Evolutionary conservation across 2,113 vertebrate genomes (phyloP).

Genomic region (Balaenoptera acutorostrata): DNA sequence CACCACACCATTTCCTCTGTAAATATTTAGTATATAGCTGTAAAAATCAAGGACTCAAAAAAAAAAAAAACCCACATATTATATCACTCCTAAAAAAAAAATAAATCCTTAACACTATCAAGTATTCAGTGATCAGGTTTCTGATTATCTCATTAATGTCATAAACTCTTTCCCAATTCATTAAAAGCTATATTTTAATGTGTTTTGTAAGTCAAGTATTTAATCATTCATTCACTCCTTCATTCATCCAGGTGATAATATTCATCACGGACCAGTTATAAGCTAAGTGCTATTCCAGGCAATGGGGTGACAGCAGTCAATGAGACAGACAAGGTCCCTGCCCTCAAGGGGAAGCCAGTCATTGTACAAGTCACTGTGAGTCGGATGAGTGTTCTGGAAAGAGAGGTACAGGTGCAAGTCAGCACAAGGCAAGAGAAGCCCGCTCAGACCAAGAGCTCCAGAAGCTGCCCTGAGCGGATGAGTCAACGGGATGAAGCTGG

Average conservation of each 20-base stretch:
- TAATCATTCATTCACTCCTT: background rate
- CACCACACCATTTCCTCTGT: background rate
- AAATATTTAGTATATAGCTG: background rate
- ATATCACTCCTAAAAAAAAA: background rate
- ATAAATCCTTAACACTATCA: background rate
- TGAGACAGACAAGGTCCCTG: background rate
- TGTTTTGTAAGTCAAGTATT: background rate
- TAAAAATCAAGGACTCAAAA: background rate
- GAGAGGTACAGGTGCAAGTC: background rate
- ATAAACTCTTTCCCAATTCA: background rate
- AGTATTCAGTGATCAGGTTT: background rate
- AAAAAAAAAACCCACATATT: background rate
- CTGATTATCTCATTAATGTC: background rate
- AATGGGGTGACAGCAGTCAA: background rate
- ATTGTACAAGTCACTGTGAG: background rate
- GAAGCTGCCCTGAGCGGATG: background rate
- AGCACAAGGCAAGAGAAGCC: background rate
- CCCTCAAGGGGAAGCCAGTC: background rate
- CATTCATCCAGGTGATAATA: background rate
- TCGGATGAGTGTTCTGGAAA: background rate
- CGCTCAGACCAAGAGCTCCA: background rate
- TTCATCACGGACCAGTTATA: background rate
- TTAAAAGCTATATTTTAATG: background rate
- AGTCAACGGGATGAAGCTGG: background rate
- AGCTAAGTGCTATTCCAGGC: background rate